Evolutionary conservation across 2,797 vertebrate genomes (phyloP).

Genomic region (Dryobates pubescens): DNA sequence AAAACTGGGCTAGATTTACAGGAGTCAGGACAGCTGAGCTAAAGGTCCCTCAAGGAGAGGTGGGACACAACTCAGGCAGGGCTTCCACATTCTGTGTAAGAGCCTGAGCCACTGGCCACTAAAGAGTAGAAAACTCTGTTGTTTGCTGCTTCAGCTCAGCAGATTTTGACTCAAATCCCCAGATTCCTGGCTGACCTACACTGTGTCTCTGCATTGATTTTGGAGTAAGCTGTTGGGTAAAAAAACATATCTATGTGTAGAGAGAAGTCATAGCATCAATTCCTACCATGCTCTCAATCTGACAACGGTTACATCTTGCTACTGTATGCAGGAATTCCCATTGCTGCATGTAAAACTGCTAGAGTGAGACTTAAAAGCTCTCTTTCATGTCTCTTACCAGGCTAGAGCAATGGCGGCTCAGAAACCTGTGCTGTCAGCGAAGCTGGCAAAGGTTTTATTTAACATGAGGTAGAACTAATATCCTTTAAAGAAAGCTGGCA

Average conservation of each 20-base stretch:
- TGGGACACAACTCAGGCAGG: background rate
- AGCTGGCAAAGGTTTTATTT: constrained; percentile 41
- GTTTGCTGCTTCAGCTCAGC: constrained; percentile 13
- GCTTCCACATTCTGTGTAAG: background rate
- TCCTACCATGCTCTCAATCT: background rate
- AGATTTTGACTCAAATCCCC: constrained; percentile 21
- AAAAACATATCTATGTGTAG: constrained; percentile 12
- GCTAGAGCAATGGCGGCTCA: background rate
- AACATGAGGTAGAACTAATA: constrained; percentile 35
- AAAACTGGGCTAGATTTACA: background rate
- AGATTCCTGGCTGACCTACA: constrained; percentile 17
- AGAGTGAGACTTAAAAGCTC: background rate
- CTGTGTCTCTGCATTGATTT: constrained; percentile 18
- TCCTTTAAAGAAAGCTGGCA: constrained; percentile 49
- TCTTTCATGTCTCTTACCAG: background rate
- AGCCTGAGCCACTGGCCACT: background rate
- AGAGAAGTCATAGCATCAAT: background rate
- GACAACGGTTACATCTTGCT: constrained; percentile 16
- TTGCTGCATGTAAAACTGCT: background rate
- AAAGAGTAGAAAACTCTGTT: constrained; percentile 29
- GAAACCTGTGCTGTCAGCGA: constrained; percentile 39
- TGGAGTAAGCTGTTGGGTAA: constrained; percentile 30
- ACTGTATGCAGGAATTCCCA: background rate
- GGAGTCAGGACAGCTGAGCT: background rate
- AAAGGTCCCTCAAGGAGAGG: constrained; percentile 14